Evolutionary conservation across 2,113 vertebrate genomes (phyloP).

Genomic region (Bolborhynchus lineola): DNA sequence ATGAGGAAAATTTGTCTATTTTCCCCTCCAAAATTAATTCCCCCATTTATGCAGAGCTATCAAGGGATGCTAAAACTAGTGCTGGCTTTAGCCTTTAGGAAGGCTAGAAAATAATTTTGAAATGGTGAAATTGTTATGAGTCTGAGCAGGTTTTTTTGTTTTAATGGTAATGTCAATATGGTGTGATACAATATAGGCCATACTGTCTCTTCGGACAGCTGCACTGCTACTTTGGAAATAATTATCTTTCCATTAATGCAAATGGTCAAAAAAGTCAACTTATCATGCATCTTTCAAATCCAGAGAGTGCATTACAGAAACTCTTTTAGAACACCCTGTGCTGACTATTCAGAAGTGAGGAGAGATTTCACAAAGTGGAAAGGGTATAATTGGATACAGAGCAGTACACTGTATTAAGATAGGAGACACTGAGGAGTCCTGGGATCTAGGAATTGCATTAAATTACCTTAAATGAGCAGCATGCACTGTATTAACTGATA

Average conservation of each 20-base stretch:
- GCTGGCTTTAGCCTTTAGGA: neutral
- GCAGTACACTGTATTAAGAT: neutral
- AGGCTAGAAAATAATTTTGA: neutral
- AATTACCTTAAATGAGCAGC: neutral
- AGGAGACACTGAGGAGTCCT: neutral
- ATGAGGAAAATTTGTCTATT: neutral
- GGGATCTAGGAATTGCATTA: neutral
- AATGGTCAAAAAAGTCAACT: constrained; percentile 3
- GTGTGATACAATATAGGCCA: neutral
- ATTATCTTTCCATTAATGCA: constrained; percentile 55
- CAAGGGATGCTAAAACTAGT: neutral
- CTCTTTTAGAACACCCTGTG: neutral
- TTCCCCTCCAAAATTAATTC: neutral
- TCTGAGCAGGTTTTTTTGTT: neutral
- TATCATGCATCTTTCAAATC: constrained; percentile 8
- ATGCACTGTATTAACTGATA: neutral
- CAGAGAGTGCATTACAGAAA: constrained; percentile 32
- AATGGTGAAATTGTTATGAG: neutral
- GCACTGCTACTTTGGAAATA: constrained; percentile 24
- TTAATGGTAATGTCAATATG: neutral
- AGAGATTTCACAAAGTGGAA: constrained; percentile 45
- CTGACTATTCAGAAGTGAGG: neutral
- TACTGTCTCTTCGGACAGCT: neutral
- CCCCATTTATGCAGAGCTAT: neutral
- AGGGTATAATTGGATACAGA: constrained; percentile 34